These are phyloP conservation scores for Pitta sordida DNA, from an alignment of 2,113 vertebrate species.

Conservation along the genomic window DNA sequence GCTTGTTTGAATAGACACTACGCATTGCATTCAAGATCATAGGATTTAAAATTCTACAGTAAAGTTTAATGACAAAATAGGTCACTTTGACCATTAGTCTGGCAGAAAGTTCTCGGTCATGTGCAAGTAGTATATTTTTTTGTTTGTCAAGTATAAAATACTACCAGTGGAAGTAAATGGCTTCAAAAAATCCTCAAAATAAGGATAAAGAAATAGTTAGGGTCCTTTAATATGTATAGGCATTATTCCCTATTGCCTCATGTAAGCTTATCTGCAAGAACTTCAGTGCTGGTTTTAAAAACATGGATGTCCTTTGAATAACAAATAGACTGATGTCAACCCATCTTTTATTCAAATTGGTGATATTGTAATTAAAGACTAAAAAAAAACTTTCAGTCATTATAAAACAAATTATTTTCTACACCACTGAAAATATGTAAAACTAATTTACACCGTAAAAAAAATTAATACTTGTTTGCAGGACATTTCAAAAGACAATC, in stretches of 20 bases:
- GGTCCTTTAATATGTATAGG: background rate
- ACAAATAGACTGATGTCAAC: background rate
- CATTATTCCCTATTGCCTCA: background rate
- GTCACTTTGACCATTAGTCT: background rate
- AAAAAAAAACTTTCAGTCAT: background rate
- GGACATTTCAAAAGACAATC: background rate
- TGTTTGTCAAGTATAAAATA: background rate
- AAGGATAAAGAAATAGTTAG: background rate
- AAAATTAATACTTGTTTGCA: background rate
- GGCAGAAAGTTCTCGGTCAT: background rate
- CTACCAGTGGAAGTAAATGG: background rate
- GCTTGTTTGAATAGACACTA: background rate
- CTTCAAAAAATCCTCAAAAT: background rate
- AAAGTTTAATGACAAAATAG: background rate
- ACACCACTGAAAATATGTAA: background rate
- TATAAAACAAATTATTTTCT: background rate
- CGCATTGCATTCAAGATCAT: background rate
- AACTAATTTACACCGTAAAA: background rate
- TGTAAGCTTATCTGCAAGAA: background rate
- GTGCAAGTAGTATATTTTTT: background rate
- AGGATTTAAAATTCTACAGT: background rate
- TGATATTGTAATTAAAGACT: background rate
- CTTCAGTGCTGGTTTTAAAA: background rate
- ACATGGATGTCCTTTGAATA: background rate
- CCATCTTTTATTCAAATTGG: background rate